Evolutionary conservation across 2,797 vertebrate species (phyloP).

Genomic region (Takifugu ocellatus): DNA sequence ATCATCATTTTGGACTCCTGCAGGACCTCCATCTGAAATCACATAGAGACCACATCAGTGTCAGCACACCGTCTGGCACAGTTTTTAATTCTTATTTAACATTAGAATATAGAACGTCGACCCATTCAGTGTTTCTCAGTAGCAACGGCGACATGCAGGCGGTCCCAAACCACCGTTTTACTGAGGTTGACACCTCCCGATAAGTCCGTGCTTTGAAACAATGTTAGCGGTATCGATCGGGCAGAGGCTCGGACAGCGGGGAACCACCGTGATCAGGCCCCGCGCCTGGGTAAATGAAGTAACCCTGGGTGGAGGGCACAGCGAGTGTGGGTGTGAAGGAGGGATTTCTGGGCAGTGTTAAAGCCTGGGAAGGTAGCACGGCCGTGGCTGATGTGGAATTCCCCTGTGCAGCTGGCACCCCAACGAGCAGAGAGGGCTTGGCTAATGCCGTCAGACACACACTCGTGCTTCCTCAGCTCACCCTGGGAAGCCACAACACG

Average conservation of each 20-base stretch:
- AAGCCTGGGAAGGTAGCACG: constrained; percentile 49
- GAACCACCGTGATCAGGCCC: constrained; percentile 68
- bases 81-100: constrained; percentile 19
- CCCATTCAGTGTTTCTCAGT: background rate
- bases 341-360: constrained; percentile 44
- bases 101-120: constrained; percentile 5
- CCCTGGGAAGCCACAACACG: constrained; percentile 42
- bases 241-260: constrained; percentile 76
- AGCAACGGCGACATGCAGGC: constrained; percentile 25
- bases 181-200: constrained; percentile 85
- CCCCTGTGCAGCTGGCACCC: constrained; percentile 55
- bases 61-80: constrained; percentile 1
- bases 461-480: constrained; percentile 54
- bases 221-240: constrained; percentile 94
- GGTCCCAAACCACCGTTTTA: constrained; percentile 79
- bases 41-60: constrained; percentile 32
- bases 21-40: constrained; percentile 85
- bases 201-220: constrained; percentile 80
- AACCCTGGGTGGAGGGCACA: constrained; percentile 49
- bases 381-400: constrained; percentile 59
- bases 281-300: constrained; percentile 60
- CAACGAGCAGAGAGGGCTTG: constrained; percentile 60
- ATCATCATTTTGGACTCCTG: constrained; percentile 97
- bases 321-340: constrained; percentile 63
- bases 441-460: constrained; percentile 71